Evolutionary conservation across 2,113 vertebrate genomes (phyloP).

Genomic region (Ammodytes dubius): DNA sequence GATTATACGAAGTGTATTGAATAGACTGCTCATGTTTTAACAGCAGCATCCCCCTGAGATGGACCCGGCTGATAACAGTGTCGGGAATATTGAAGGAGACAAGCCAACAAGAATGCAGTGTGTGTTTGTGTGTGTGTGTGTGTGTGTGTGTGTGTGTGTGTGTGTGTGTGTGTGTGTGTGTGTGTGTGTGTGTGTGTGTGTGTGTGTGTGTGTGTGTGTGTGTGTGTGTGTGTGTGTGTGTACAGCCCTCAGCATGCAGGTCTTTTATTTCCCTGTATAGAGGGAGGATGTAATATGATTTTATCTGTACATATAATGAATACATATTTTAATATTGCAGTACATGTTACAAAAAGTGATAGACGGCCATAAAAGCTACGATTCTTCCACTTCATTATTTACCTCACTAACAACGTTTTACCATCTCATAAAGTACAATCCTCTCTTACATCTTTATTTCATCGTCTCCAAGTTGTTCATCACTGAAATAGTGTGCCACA

Average conservation of each 20-base stretch:
- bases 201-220: background rate
- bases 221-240: no score
- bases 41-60: conserved; percentile 48
- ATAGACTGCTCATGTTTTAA: conserved; percentile 58
- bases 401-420: conserved; percentile 17
- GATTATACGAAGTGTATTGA: conserved; percentile 59
- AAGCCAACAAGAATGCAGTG: background rate
- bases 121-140: conserved; percentile 1
- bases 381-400: conserved; percentile 27
- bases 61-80: conserved; percentile 39
- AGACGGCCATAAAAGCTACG: conserved; percentile 11
- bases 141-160: conserved; percentile 4
- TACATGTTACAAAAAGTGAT: background rate
- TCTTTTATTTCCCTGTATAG: conserved; percentile 1
- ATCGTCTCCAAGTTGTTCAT: conserved; percentile 12
- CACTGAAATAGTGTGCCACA: conserved; percentile 24
- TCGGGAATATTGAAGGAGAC: conserved; percentile 39
- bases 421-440: conserved; percentile 12
- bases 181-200: background rate
- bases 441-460: conserved; percentile 3
- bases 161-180: background rate
- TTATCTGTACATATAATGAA: background rate
- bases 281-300: background rate
- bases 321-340: background rate
- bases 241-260: background rate